phyloP scores from a whole-genome alignment of 1,140 invertebrate species.

The Neuroterus valhalla region DNA sequence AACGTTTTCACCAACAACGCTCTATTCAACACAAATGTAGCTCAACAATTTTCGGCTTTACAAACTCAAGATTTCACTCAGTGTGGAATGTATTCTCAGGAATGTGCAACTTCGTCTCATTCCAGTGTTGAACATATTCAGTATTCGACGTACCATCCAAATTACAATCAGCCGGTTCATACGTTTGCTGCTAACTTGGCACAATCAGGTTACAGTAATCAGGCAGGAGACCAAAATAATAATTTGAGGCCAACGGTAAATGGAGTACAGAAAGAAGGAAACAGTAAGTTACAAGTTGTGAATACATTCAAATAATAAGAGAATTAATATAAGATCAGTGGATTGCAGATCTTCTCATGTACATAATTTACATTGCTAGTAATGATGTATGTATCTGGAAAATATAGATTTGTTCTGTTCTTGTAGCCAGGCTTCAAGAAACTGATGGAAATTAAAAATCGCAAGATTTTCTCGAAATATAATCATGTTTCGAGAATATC shows the following conservation, averaged over 20 bases:
- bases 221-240: background rate
- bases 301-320: background rate
- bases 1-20: conserved; percentile 29
- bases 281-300: background rate
- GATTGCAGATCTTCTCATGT: too few relatives aligned
- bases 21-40: background rate
- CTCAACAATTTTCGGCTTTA: conserved; percentile 32
- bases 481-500: too few relatives aligned
- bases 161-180: background rate
- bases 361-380: too few relatives aligned
- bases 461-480: too few relatives aligned
- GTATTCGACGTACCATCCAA: background rate
- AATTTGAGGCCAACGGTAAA: background rate
- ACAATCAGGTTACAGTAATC: background rate
- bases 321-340: too few relatives aligned
- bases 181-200: background rate
- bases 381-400: too few relatives aligned
- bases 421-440: too few relatives aligned
- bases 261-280: background rate
- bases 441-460: too few relatives aligned
- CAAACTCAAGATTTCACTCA: conserved; percentile 39
- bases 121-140: background rate
- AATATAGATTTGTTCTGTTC: too few relatives aligned
- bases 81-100: conserved; percentile 10
- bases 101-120: background rate